Percentiles rank a stretch among this genome's conserved stretches.
These are phyloP conservation scores for Sinocyclocheilus grahami DNA, from an alignment of 2,113 vertebrate genomes.

Conservation along the genomic window DNA sequence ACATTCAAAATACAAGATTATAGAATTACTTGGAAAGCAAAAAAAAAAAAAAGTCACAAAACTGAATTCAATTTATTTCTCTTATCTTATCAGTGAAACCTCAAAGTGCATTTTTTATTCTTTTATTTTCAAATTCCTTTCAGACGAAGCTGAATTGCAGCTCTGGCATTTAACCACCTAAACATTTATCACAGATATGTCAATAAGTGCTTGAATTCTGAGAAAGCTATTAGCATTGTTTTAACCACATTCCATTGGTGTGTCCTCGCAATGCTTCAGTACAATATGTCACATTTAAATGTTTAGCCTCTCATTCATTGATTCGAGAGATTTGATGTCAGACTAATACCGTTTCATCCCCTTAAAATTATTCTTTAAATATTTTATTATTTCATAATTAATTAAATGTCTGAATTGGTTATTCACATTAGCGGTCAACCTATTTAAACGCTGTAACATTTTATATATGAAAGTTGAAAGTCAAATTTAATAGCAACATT, in stretches of 20 bases:
- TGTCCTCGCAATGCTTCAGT: background rate
- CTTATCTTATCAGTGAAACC: background rate
- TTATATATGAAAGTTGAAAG: too few relatives aligned
- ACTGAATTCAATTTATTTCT: background rate
- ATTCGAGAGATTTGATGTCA: background rate
- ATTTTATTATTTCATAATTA: too few relatives aligned
- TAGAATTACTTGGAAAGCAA: background rate
- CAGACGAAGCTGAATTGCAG: conserved; percentile 32
- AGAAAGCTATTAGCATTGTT: background rate
- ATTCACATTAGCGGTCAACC: background rate
- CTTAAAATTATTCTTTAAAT: background rate
- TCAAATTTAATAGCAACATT: too few relatives aligned
- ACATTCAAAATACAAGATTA: background rate
- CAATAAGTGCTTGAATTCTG: conserved; percentile 10
- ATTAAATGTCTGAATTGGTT: too few relatives aligned
- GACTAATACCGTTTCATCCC: background rate
- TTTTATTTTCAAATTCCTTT: conserved; percentile 39
- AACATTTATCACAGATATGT: conserved; percentile 22
- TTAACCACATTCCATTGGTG: background rate
- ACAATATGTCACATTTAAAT: background rate
- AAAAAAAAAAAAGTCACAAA: background rate
- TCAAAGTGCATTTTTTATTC: conserved; percentile 49
- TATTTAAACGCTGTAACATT: background rate
- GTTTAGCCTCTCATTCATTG: background rate
- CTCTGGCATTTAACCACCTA: conserved; percentile 29